Percentiles rank a stretch among this genome's conserved stretches.
These are phyloP conservation scores for Rhynchonycteris naso DNA, from an alignment of 2,797 vertebrate genomes.

Conservation along the genomic window DNA sequence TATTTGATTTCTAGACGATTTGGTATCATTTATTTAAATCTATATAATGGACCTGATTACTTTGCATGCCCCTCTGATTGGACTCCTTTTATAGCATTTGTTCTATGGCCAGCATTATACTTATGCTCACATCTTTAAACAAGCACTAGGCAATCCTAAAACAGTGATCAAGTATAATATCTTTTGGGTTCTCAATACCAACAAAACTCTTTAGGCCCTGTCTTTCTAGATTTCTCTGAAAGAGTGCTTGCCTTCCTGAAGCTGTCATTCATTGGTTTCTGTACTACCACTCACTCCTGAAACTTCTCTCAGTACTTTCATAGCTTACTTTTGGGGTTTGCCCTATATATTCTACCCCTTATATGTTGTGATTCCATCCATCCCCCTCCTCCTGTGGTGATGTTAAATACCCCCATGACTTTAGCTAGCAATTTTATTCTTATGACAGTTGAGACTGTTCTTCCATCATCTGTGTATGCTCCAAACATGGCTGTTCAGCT, in stretches of 20 bases:
- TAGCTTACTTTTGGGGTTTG: neutral
- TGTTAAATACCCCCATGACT: neutral
- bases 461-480: neutral
- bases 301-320: slow-evolving; percentile 5
- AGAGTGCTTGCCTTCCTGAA: neutral
- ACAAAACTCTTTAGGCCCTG: neutral
- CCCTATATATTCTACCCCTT: neutral
- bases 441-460: neutral
- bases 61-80: neutral
- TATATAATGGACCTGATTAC: neutral
- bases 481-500: neutral
- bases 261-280: neutral
- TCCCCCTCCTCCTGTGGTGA: neutral
- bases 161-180: neutral
- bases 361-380: neutral
- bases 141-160: neutral
- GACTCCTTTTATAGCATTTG: neutral
- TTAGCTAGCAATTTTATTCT: neutral
- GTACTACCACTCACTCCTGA: neutral
- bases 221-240: slow-evolving; percentile 4
- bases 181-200: neutral
- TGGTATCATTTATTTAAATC: slow-evolving; percentile 18
- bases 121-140: neutral
- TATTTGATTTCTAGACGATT: slow-evolving; percentile 49
- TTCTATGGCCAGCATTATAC: neutral